Conservation (phyloP, 2,888 invertebrate species). For the Sphaerophoria taeniata region DNA sequence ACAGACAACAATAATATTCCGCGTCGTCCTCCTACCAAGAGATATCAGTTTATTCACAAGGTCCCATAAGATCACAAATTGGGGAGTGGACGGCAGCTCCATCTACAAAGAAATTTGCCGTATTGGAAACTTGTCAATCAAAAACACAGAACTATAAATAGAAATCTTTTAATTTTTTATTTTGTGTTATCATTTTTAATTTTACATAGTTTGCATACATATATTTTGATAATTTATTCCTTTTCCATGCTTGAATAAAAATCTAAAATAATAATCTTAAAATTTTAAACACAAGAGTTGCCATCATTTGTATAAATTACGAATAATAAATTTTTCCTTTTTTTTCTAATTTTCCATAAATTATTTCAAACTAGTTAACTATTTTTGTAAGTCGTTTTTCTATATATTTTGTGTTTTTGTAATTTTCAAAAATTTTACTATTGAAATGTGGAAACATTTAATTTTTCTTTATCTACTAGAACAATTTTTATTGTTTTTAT, state of each 20-base stretch:
- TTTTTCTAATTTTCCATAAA: conserved; percentile 13
- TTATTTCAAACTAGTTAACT: conserved; percentile 45
- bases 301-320: conserved; percentile 28
- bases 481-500: conserved; percentile 25
- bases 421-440: conserved; percentile 38
- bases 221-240: conserved; percentile 39
- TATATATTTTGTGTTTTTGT: conserved; percentile 23
- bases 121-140: neutral
- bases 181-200: conserved; percentile 55
- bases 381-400: conserved; percentile 8
- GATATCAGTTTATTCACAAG: no score
- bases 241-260: conserved; percentile 44
- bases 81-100: no score
- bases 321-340: conserved; percentile 27
- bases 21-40: no score
- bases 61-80: no score
- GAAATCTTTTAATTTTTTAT: conserved; percentile 70
- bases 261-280: conserved; percentile 42
- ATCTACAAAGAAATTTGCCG: no score
- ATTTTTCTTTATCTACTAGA: conserved; percentile 44
- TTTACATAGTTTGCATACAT: conserved; percentile 69
- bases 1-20: no score
- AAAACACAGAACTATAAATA: conserved; percentile 58
- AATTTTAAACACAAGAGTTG: conserved; percentile 55
- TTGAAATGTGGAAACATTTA: conserved; percentile 51